phyloP scores from a whole-genome alignment of 2,797 vertebrate genomes.

The Pangasius sanitwongsei region DNA sequence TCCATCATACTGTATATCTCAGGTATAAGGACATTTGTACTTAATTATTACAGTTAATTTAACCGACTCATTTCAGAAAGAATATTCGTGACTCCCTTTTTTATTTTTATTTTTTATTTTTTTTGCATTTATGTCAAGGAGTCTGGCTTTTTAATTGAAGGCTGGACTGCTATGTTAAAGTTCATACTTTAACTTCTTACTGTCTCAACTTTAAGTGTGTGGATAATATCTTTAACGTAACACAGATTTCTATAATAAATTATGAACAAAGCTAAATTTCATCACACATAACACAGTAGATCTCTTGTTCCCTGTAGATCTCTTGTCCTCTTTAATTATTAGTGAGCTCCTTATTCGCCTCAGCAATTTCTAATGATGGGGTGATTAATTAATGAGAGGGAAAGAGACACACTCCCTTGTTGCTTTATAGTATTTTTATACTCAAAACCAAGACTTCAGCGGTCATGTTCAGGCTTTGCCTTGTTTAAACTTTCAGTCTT shows the following conservation, averaged over 20 bases:
- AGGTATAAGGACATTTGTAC: neutral
- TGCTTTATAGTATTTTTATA: neutral
- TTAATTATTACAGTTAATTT: neutral
- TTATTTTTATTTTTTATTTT: no score
- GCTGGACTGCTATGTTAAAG: neutral
- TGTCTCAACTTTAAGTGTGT: neutral
- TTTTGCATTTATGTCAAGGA: neutral
- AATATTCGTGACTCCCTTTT: neutral
- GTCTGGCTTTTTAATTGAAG: neutral
- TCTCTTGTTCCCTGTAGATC: slow-evolving; percentile 2
- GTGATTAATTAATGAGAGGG: slow-evolving; percentile 68
- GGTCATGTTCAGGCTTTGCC: neutral
- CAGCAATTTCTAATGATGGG: slow-evolving; percentile 85
- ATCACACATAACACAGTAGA: neutral
- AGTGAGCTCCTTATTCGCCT: slow-evolving; percentile 69
- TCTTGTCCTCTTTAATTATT: slow-evolving; percentile 86
- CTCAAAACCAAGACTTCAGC: neutral
- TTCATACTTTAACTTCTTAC: neutral
- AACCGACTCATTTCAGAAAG: neutral
- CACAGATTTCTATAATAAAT: neutral
- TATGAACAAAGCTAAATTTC: neutral
- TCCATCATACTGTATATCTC: neutral
- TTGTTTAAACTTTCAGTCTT: neutral
- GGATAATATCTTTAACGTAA: neutral
- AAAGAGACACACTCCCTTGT: neutral